Conservation (phyloP, 1,140 invertebrate genomes). For the Heliconius nattereri region DNA sequence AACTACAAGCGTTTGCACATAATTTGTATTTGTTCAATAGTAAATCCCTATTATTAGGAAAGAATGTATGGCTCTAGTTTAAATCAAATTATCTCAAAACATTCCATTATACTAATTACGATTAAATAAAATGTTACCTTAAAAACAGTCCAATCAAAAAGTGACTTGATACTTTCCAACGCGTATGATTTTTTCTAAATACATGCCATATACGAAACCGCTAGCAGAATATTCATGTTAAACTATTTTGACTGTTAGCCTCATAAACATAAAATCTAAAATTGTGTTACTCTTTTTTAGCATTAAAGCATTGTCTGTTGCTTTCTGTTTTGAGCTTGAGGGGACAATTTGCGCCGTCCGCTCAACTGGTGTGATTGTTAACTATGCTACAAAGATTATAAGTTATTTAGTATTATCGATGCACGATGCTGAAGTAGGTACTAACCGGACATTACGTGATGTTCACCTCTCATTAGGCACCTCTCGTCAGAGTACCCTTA, state of each 20-base stretch:
- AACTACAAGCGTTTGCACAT: neutral
- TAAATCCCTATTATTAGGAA: neutral
- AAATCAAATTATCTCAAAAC: constrained; percentile 8
- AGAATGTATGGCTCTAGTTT: neutral
- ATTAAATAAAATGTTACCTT: constrained; percentile 37
- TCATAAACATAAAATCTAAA: constrained; percentile 4
- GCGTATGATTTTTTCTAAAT: constrained; percentile 1
- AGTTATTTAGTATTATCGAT: constrained; percentile 63
- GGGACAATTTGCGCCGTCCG: constrained; percentile 72
- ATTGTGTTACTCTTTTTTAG: neutral
- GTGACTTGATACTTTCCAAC: constrained; percentile 24
- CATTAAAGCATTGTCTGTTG: constrained; percentile 39
- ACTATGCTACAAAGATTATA: constrained; percentile 71
- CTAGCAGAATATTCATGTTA: constrained; percentile 5
- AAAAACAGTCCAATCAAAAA: constrained; percentile 34
- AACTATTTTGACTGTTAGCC: neutral
- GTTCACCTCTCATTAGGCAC: constrained; percentile 10
- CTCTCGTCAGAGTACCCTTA: neutral
- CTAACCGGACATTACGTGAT: constrained; percentile 24
- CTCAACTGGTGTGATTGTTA: constrained; percentile 70
- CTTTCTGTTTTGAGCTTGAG: constrained; percentile 49
- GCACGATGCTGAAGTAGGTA: constrained; percentile 51
- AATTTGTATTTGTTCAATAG: neutral
- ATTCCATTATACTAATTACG: constrained; percentile 29
- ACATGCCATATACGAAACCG: constrained; percentile 22